These are phyloP conservation scores for Heterochromis multidens DNA, from an alignment of 2,113 vertebrate genomes.

Conservation along the genomic window DNA sequence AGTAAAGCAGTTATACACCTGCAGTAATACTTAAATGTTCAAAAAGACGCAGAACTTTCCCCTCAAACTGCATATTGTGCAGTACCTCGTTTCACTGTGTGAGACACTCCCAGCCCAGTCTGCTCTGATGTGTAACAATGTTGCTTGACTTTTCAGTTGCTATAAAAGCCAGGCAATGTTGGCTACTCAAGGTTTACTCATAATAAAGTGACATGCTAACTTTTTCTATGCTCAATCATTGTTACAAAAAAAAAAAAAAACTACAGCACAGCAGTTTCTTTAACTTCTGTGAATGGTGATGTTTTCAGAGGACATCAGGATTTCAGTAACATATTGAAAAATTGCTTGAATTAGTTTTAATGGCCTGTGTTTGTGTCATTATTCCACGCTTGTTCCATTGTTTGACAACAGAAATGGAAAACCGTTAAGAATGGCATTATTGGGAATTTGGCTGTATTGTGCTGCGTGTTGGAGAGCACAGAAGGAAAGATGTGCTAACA, in stretches of 20 bases:
- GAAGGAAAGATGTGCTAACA: neutral
- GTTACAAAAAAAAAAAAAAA: neutral
- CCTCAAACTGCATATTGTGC: rapidly evolving
- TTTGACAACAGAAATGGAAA: neutral
- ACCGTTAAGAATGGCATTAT: neutral
- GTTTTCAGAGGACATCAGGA: neutral
- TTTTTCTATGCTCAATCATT: neutral
- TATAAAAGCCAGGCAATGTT: neutral
- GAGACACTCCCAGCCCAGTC: neutral
- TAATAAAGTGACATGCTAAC: neutral
- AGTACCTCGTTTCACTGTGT: neutral
- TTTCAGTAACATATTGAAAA: neutral
- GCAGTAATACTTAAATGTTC: neutral
- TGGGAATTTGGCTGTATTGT: neutral
- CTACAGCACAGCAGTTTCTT: neutral
- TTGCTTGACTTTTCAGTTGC: neutral
- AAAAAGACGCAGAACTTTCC: neutral
- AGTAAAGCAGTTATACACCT: neutral
- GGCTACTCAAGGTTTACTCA: neutral
- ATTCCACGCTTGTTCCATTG: neutral
- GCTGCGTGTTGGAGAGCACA: no score
- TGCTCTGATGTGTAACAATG: neutral
- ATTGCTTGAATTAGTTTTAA: neutral
- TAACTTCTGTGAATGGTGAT: neutral
- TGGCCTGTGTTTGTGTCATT: neutral